Base-by-base conservation (phyloP, 2,888 invertebrate genomes). In the Rhingia campestris region DNA sequence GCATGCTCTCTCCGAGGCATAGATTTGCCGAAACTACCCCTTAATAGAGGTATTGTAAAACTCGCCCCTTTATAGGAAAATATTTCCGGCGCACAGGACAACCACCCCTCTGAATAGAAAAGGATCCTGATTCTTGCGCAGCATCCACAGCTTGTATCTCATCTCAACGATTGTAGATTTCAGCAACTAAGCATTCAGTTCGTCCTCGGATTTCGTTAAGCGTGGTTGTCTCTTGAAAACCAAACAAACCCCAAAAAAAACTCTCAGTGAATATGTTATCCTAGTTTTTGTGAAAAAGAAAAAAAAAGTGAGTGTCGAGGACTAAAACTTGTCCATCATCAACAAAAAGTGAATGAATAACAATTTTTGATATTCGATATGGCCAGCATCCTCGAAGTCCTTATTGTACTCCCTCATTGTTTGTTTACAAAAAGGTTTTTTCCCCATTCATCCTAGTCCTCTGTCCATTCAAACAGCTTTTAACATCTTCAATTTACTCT, bases 401-500 rank as follows among this genome's bases (percentile, higher is more conserved):
- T 9, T 58, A 61, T 63, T 56, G 14, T 43, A n/a, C 32, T 61
- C 35, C 43, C 22, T 35, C 47, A 64, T 35, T 77, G 81, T 81
- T 77, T 82, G 82, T 80, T 84, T 84, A 84, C 84, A 47, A 66
- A 75, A 74, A 74, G 69, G 58, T 53, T 67, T 76, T 63, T 41
- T 61, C 49, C n/a, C n/a, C n/a, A n/a, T n/a, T n/a, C n/a, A n/a
- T n/a, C n/a, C 30, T 56, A 12, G 43, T 45, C 43, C 32, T 59
- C n/a, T 22, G 0, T 69, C 41, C 41, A 61, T 74, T 80, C 66
- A 70, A 75, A 74, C 69, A 75, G 84, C 84, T 84, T 84, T 80
- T 80, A 84, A 74, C 74, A 84, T 80, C 75, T 80, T 79, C 80
- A 70, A 80, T 84, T 80, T 75, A 59, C 80, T 73, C 58, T 84